Evolutionary conservation across 2,113 vertebrate species (phyloP).

Genomic region (Acrocephalus arundinaceus): DNA sequence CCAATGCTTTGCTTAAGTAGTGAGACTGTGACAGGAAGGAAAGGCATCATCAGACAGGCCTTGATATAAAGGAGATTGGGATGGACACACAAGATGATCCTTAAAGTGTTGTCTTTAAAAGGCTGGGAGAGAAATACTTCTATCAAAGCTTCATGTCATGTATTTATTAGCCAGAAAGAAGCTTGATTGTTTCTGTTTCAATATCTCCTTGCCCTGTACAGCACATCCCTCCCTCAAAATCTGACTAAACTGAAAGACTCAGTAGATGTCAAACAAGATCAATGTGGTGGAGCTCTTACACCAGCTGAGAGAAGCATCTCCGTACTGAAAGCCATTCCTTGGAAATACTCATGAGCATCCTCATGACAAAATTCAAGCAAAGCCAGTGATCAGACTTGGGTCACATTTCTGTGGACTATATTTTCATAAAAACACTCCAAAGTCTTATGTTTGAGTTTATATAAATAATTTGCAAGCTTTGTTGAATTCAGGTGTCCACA

Average conservation of each 20-base stretch:
- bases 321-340: fast-evolving
- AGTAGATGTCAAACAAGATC: background rate
- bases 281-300: background rate
- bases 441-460: background rate
- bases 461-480: background rate
- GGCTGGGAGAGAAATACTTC: background rate
- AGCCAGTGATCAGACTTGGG: background rate
- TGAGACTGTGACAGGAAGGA: background rate
- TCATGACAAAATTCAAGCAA: background rate
- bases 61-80: background rate
- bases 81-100: background rate
- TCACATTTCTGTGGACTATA: background rate
- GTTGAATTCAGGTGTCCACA: background rate
- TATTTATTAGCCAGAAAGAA: background rate
- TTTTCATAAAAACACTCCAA: fast-evolving
- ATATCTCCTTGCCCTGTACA: background rate
- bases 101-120: background rate
- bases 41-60: background rate
- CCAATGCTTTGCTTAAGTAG: background rate
- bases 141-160: background rate
- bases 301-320: background rate
- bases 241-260: background rate
- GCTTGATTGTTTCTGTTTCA: background rate
- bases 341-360: background rate
- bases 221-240: background rate